Evolutionary conservation across 2,888 invertebrate species (phyloP).

Genomic region (Mythimna vitellina): DNA sequence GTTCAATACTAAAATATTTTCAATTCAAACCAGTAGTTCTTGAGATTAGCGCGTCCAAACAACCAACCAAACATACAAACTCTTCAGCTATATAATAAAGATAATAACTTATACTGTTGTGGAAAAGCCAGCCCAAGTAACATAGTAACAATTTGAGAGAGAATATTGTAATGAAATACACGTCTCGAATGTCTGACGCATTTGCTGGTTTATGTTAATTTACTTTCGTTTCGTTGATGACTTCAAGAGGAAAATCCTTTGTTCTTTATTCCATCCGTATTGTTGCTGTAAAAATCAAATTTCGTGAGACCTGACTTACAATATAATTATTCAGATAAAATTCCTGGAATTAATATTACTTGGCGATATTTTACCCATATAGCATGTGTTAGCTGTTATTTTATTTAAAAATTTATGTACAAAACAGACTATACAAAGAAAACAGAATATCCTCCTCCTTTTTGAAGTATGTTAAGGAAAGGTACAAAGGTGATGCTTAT

Average conservation of each 20-base stretch:
- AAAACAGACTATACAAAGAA: too few species aligned
- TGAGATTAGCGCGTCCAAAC: too few species aligned
- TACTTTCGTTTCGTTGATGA: conserved; percentile 10
- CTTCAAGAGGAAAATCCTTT: conserved; percentile 30
- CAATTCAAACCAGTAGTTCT: too few species aligned
- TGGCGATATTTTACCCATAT: not conserved
- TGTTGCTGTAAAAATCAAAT: not conserved
- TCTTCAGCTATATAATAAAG: too few species aligned
- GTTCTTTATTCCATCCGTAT: not conserved
- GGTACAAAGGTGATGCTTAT: too few species aligned
- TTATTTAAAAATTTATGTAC: not conserved
- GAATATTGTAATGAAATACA: conserved; percentile 8
- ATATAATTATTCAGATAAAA: not conserved
- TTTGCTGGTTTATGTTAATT: conserved; percentile 27
- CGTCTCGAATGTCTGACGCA: not conserved
- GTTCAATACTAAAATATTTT: too few species aligned
- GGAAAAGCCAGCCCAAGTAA: not conserved
- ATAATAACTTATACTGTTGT: not conserved
- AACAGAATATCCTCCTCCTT: too few species aligned
- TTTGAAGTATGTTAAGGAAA: too few species aligned
- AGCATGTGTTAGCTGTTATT: not conserved
- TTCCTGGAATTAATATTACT: conserved; percentile 1
- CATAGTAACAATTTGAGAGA: not conserved
- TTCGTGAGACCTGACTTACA: not conserved
- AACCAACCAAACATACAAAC: too few species aligned